A percentile compares a stretch with the other conserved stretches of the same genome.
These are phyloP conservation scores for Trypoxylus dichotomus DNA, from an alignment of 1,140 invertebrate species.

Conservation along the genomic window DNA sequence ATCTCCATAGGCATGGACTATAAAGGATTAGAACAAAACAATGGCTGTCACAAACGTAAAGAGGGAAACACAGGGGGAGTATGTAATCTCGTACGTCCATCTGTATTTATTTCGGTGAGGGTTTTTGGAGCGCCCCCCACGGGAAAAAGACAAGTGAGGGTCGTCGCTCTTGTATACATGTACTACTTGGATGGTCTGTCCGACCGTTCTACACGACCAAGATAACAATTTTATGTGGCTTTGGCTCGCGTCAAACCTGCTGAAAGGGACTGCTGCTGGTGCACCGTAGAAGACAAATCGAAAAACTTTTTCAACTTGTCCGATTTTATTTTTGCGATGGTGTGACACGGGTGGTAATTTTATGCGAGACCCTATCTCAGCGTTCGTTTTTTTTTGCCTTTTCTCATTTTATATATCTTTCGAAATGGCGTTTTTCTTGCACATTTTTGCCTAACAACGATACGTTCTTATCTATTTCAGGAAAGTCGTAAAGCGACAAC, in stretches of 20 bases:
- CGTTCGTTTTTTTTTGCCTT: not conserved
- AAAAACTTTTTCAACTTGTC: slow-evolving; percentile 24
- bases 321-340: slow-evolving; percentile 2
- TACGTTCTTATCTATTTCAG: not conserved
- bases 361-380: not conserved
- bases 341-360: slow-evolving; percentile 8
- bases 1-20: not conserved
- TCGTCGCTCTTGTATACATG: slow-evolving; percentile 8
- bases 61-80: slow-evolving; percentile 3
- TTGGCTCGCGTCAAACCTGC: slow-evolving; percentile 10
- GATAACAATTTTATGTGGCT: slow-evolving; percentile 22
- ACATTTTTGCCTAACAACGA: not conserved
- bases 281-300: slow-evolving; percentile 20
- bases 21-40: slow-evolving; percentile 14
- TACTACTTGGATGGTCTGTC: not conserved
- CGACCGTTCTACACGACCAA: not conserved
- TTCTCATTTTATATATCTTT: slow-evolving; percentile 17
- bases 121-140: not conserved
- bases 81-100: slow-evolving; percentile 15
- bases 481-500: not conserved
- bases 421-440: not conserved
- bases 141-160: slow-evolving; percentile 22
- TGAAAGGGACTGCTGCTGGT: not conserved
- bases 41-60: not conserved
- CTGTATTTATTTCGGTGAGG: slow-evolving; percentile 11